These are phyloP conservation scores for Hestina assimilis DNA, from an alignment of 1,140 invertebrate species.

Conservation along the genomic window DNA sequence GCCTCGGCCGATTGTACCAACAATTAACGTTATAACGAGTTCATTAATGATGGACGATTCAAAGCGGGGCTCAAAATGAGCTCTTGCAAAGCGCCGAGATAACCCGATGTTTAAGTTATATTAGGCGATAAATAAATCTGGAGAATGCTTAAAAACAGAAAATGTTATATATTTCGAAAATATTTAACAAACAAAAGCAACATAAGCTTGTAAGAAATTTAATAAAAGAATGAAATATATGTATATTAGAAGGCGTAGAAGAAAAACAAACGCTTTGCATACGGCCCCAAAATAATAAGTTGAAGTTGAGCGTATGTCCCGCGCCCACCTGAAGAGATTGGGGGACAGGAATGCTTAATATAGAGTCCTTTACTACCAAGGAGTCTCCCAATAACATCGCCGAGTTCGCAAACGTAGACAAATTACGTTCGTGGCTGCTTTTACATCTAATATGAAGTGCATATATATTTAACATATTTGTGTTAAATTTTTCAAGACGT, in stretches of 20 bases:
- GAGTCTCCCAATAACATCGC: slow-evolving; percentile 65
- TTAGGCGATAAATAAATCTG: slow-evolving; percentile 7
- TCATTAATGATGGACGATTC: slow-evolving; percentile 67
- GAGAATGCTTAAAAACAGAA: not conserved
- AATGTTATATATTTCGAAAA: not conserved
- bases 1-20: slow-evolving; percentile 64
- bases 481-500: not conserved
- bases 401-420: slow-evolving; percentile 53
- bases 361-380: slow-evolving; percentile 69
- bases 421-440: slow-evolving; percentile 47
- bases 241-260: slow-evolving; percentile 52
- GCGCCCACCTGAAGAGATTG: slow-evolving; percentile 69
- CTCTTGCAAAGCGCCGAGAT: slow-evolving; percentile 36
- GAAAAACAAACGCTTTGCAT: slow-evolving; percentile 66
- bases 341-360: slow-evolving; percentile 74
- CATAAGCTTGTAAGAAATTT: slow-evolving; percentile 37
- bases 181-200: slow-evolving; percentile 3
- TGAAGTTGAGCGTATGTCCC: slow-evolving; percentile 62
- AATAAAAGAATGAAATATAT: slow-evolving; percentile 64
- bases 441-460: slow-evolving; percentile 29
- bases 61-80: slow-evolving; percentile 48
- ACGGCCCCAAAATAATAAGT: slow-evolving; percentile 69
- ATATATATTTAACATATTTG: slow-evolving; percentile 9
- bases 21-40: slow-evolving; percentile 73
- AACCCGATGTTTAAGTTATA: slow-evolving; percentile 26